Percentiles rank a stretch among this genome's conserved stretches.
phyloP scores from a whole-genome alignment of 1,140 invertebrate genomes.

The Drosophila aff. region DNA sequence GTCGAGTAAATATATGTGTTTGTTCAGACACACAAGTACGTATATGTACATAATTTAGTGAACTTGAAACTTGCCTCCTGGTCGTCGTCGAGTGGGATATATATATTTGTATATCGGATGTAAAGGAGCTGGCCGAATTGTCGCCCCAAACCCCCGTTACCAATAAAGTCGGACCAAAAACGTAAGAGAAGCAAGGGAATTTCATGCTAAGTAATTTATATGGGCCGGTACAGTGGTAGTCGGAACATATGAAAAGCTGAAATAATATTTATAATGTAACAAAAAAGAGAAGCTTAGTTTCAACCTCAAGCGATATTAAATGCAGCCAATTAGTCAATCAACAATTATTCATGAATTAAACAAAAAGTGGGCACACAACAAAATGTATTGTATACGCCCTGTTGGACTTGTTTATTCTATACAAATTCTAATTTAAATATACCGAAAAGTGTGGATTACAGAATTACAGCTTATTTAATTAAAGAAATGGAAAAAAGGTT shows the following conservation, averaged over 20 bases:
- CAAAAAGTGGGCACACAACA: slow-evolving; percentile 11
- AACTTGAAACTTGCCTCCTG: slow-evolving; percentile 72
- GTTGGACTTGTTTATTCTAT: slow-evolving; percentile 12
- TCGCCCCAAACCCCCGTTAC: slow-evolving; percentile 1
- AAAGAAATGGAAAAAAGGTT: background rate
- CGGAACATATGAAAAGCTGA: background rate
- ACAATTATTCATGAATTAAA: slow-evolving; percentile 17
- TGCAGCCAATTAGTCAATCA: slow-evolving; percentile 18
- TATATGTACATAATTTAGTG: slow-evolving; percentile 79
- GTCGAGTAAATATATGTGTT: slow-evolving; percentile 71
- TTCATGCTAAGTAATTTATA: slow-evolving; percentile 78
- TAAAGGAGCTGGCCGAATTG: slow-evolving; percentile 52
- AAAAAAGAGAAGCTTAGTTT: background rate
- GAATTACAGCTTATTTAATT: background rate
- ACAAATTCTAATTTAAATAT: slow-evolving; percentile 8
- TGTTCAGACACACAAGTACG: slow-evolving; percentile 45
- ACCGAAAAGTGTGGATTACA: background rate
- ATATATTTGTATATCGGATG: slow-evolving; percentile 69
- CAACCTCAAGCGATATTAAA: background rate
- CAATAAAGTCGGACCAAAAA: slow-evolving; percentile 13
- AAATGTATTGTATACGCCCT: slow-evolving; percentile 1
- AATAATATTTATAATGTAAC: background rate
- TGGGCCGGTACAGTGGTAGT: slow-evolving; percentile 25
- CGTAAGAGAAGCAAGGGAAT: slow-evolving; percentile 22
- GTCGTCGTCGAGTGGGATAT: slow-evolving; percentile 35